Percentiles rank a stretch among this genome's conserved stretches.
phyloP scores from a whole-genome alignment of 92 coral and sea anemone genomes.

The Metridium senile region DNA sequence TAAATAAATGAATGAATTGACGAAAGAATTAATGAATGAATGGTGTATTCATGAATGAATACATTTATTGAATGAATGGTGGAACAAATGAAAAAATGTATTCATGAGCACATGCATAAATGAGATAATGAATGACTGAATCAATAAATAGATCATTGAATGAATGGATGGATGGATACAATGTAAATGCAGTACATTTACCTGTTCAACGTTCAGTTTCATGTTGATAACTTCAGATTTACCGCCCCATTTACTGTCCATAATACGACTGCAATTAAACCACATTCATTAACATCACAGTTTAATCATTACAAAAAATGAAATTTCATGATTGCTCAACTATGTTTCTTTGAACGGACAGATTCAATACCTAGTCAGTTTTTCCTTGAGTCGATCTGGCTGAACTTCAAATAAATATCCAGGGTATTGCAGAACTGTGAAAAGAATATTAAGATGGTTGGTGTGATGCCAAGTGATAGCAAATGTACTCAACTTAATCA shows the following conservation, averaged over 20 bases:
- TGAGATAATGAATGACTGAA: background rate
- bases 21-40: background rate
- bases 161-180: background rate
- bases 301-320: too few species aligned
- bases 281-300: too few species aligned
- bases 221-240: constrained; percentile 94
- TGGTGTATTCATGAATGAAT: too few species aligned
- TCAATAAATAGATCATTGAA: background rate
- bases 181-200: background rate
- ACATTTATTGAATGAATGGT: too few species aligned
- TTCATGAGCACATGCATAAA: background rate
- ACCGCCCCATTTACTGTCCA: constrained; percentile 99
- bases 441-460: background rate
- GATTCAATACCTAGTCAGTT: constrained; percentile 92
- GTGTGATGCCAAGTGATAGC: too few species aligned
- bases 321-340: too few species aligned
- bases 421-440: constrained; percentile 88
- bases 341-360: background rate
- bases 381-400: constrained; percentile 76
- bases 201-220: constrained; percentile 97
- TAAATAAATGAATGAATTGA: background rate
- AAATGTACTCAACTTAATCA: too few species aligned
- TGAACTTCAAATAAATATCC: constrained; percentile 81
- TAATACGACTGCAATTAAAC: constrained; percentile 72
- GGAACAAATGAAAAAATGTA: too few species aligned